Conservation (phyloP, 2,113 vertebrate species). For the Paracanthobrama guichenoti region DNA sequence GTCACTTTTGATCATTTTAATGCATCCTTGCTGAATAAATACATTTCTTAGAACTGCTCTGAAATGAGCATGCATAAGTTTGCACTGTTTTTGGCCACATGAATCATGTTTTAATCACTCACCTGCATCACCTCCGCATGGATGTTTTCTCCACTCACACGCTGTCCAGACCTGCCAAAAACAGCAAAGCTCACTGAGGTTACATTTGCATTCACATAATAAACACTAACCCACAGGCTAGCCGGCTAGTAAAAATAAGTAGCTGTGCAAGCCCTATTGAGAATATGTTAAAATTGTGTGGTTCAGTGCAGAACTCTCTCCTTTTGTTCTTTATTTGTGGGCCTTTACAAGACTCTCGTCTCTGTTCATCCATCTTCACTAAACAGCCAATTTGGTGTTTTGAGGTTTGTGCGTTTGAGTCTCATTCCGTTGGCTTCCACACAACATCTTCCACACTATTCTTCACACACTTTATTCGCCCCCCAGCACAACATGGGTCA, state of each 20-base stretch:
- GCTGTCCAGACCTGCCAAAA: not conserved
- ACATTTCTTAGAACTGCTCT: not conserved
- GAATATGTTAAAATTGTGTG: not conserved
- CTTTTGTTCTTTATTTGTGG: not conserved
- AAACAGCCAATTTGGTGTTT: constrained; percentile 19
- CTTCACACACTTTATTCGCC: constrained; percentile 3
- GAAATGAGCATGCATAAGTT: not conserved
- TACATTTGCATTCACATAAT: constrained; percentile 21
- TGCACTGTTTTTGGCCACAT: not conserved
- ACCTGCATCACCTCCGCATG: not conserved
- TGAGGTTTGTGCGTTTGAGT: not conserved
- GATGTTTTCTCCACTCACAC: not conserved
- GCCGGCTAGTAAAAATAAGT: not conserved
- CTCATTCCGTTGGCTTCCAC: constrained; percentile 6
- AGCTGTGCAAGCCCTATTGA: not conserved
- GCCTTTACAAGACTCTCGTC: not conserved
- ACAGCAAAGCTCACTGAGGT: not conserved
- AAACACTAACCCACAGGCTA: constrained; percentile 3
- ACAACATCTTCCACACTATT: constrained; percentile 31
- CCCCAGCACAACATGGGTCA: constrained; percentile 6
- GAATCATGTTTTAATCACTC: not conserved
- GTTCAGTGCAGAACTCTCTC: not conserved
- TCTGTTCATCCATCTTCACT: constrained; percentile 10
- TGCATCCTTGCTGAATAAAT: too few species aligned
- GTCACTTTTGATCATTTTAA: too few species aligned